Evolutionary conservation across 2,888 invertebrate species (phyloP).

Genomic region (Pachydiplax longipennis): DNA sequence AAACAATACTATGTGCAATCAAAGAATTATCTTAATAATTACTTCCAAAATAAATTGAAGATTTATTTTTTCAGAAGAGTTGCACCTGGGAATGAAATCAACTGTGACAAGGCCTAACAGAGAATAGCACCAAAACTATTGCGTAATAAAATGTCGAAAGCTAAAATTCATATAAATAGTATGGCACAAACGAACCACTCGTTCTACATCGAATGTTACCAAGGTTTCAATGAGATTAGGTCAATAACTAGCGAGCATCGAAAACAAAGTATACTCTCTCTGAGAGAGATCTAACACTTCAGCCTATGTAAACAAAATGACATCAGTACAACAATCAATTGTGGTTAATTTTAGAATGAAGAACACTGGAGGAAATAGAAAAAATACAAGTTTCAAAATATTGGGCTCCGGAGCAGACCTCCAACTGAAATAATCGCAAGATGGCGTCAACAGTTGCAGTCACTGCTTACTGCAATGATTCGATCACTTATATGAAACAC

Average conservation of each 20-base stretch:
- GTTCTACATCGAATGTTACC: too few species aligned
- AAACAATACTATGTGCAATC: too few species aligned
- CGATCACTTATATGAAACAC: neutral
- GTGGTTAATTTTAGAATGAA: neutral
- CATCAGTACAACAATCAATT: neutral
- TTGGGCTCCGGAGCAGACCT: neutral
- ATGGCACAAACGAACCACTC: too few species aligned
- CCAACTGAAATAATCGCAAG: constrained; percentile 47
- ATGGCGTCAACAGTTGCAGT: constrained; percentile 49
- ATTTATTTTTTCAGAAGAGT: too few species aligned
- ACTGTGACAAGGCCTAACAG: too few species aligned
- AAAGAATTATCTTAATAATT: too few species aligned
- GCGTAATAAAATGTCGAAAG: too few species aligned
- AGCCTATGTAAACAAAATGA: neutral
- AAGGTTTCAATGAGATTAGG: neutral
- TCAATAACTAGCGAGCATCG: neutral
- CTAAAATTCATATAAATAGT: too few species aligned
- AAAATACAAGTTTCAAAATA: neutral
- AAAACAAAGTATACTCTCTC: neutral
- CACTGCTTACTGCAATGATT: constrained; percentile 45
- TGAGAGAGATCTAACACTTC: neutral
- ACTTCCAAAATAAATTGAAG: too few species aligned
- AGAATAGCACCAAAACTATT: too few species aligned
- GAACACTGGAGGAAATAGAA: neutral
- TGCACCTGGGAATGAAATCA: too few species aligned